Evolutionary conservation across 2,113 vertebrate genomes (phyloP), one percentile per base, ranked within the genome.

Genomic region (Erinaceus europaeus): DNA sequence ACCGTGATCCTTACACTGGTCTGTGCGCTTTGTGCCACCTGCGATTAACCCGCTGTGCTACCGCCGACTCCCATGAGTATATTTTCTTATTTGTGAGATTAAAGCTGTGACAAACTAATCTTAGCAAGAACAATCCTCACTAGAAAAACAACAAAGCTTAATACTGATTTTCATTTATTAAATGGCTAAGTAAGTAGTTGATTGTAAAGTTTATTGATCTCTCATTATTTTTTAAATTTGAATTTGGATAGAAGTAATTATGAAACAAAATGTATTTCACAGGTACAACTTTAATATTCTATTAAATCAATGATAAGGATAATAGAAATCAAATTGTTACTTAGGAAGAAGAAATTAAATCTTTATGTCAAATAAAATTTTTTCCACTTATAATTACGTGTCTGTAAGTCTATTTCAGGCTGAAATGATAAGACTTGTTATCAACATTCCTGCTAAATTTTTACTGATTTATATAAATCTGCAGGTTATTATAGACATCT

Each of bases 361-460:
- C 6, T 64, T 78, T 11, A 21, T 44, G 21, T 57, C 68, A 87
- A 84, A 87, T 20, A 20, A 73, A 74, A 14, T 46, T 72, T 80
- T 87, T 53, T 61, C 9, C 6, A 88, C 17, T 73, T 82, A 64
- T 85, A 84, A 62, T 46, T 53, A 85, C 67, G 55, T 53, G 7
- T 92, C 91, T 80, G 64, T 34, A 91, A 82, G 4, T 48, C 55
- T 11, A 2, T 72, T 93, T 95, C 62, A 76, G 68, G 21, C 29
- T 38, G 18, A 86, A 82, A 86, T 48, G 27, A 52, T 73, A 48
- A 84, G 67, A 65, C 13, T 88, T n/a, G 23, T 78, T 50, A 61
- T 50, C 18, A 74, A 62, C 7, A 53, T 61, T 89, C 14, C 44
- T 91, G 53, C 7, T 64, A 42, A 68, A 76, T 71, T 50, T 65